Percentiles rank a stretch among this genome's conserved stretches.
These are phyloP conservation scores for Epinephelus coioides DNA, from an alignment of 2,797 vertebrate genomes.

Conservation along the genomic window DNA sequence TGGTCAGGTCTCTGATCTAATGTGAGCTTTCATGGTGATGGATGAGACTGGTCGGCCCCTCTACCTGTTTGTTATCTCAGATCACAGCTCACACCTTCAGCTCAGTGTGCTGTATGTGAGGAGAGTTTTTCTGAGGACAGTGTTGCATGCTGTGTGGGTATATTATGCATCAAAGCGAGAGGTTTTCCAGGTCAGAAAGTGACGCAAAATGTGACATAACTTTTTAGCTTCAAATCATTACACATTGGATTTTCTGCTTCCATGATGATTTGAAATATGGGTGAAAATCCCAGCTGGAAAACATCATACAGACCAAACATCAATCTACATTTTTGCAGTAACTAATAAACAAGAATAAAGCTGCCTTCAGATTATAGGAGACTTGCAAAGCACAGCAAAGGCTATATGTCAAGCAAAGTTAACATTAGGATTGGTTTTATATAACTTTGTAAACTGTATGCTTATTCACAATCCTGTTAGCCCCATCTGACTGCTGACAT, in stretches of 20 bases:
- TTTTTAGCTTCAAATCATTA: neutral
- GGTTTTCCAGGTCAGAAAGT: neutral
- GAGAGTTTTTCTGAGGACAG: neutral
- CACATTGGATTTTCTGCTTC: neutral
- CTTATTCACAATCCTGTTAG: too few relatives aligned
- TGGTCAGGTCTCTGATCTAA: slow-evolving; percentile 30
- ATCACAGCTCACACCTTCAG: slow-evolving; percentile 42
- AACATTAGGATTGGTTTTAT: too few relatives aligned
- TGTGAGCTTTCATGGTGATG: slow-evolving; percentile 37
- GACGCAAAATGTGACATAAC: too few relatives aligned
- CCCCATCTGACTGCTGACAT: too few relatives aligned
- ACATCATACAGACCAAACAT: neutral
- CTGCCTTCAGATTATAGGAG: too few relatives aligned
- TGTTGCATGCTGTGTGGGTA: neutral
- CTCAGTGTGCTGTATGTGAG: neutral
- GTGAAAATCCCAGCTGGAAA: neutral
- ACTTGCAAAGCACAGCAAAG: too few relatives aligned
- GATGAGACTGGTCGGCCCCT: slow-evolving; percentile 36
- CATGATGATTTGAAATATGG: neutral
- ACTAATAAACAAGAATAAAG: neutral
- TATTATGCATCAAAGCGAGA: neutral
- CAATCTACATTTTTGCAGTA: neutral
- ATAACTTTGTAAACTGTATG: too few relatives aligned
- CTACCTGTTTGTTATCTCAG: slow-evolving; percentile 70
- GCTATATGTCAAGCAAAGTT: too few relatives aligned